These are phyloP conservation scores for Cynoglossus semilaevis DNA, from an alignment of 2,113 vertebrate genomes.

Conservation along the genomic window DNA sequence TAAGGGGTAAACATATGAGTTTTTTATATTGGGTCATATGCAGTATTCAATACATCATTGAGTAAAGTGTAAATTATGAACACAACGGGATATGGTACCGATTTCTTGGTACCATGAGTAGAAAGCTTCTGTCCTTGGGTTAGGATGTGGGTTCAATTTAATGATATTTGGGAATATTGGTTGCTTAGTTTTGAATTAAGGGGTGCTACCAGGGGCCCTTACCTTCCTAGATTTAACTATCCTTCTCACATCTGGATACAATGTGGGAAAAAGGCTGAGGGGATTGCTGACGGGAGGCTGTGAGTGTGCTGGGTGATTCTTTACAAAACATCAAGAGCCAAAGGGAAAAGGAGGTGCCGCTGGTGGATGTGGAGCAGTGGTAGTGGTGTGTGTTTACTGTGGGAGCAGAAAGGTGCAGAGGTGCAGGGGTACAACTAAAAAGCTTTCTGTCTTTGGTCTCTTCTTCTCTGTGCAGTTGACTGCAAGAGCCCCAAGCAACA, in stretches of 20 bases:
- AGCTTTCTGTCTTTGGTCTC: constrained; percentile 64
- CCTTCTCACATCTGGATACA: constrained; percentile 74
- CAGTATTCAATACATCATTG: too few species aligned
- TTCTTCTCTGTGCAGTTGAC: constrained; percentile 62
- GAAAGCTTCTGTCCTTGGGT: background rate
- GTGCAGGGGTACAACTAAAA: constrained; percentile 35
- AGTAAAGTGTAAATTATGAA: too few species aligned
- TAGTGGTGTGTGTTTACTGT: constrained; percentile 31
- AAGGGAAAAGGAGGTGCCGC: constrained; percentile 40
- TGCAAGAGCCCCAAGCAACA: constrained; percentile 62
- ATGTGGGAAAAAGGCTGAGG: constrained; percentile 61
- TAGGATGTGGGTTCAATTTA: constrained; percentile 19
- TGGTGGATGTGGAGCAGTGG: constrained; percentile 31
- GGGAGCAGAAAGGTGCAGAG: background rate
- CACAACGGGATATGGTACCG: too few species aligned
- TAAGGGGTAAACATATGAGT: background rate
- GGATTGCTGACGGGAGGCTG: constrained; percentile 55
- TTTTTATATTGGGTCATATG: too few species aligned
- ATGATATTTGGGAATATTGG: constrained; percentile 8
- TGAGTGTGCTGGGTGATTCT: constrained; percentile 59
- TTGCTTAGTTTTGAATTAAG: constrained; percentile 1
- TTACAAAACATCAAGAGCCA: constrained; percentile 66
- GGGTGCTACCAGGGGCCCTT: constrained; percentile 41
- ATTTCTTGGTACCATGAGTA: too few species aligned
- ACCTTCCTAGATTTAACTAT: constrained; percentile 47